phyloP scores from a whole-genome alignment of 2,888 invertebrate species.

The Cenopis cana region DNA sequence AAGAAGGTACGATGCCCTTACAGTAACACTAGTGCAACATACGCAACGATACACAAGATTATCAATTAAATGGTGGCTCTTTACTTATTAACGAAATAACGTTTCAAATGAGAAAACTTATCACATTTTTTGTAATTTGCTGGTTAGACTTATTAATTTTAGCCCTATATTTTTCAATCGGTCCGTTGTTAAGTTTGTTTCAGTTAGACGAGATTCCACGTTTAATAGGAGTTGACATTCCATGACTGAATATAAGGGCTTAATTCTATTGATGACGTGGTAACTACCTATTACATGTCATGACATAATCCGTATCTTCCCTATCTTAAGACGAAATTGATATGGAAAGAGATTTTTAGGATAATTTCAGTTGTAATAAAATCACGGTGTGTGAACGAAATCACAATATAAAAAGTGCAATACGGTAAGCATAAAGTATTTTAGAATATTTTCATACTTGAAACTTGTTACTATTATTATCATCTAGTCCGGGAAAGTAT shows the following conservation, averaged over 20 bases:
- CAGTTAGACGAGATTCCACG: neutral
- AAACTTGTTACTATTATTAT: neutral
- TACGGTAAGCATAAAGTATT: neutral
- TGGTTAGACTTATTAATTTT: too few species aligned
- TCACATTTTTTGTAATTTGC: too few species aligned
- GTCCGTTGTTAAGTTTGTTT: too few species aligned
- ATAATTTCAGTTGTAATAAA: constrained; percentile 1
- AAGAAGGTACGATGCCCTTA: too few species aligned
- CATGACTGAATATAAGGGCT: neutral
- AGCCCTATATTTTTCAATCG: too few species aligned
- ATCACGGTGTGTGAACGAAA: neutral
- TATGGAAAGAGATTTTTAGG: neutral
- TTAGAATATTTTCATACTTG: neutral
- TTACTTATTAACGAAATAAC: neutral
- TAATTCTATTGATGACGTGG: neutral
- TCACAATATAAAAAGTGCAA: neutral
- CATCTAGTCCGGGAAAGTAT: constrained; percentile 24
- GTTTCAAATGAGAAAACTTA: too few species aligned
- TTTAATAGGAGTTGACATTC: constrained; percentile 2
- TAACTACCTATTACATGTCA: too few species aligned
- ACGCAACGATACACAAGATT: neutral
- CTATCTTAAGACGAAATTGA: neutral
- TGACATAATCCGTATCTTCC: neutral
- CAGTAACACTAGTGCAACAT: neutral
- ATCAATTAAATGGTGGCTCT: too few species aligned